Percentiles rank a stretch among this genome's conserved stretches.
Conservation (phyloP, 2,797 vertebrate genomes). For the Rhinella marina region DNA sequence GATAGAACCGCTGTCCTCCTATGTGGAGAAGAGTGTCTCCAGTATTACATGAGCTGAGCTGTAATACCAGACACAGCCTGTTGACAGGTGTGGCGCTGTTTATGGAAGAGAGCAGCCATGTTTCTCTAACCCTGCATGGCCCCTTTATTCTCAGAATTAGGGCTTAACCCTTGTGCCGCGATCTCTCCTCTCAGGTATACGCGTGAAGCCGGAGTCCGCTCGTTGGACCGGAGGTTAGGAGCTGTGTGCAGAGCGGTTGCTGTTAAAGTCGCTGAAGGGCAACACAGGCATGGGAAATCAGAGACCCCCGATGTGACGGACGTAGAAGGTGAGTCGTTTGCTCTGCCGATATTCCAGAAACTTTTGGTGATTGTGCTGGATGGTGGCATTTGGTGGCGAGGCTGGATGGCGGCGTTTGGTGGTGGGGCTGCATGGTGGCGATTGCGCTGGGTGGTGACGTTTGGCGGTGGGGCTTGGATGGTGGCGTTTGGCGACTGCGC, state of each 20-base stretch:
- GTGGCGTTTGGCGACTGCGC: no score
- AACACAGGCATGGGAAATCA: conserved; percentile 76
- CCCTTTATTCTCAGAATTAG: not conserved
- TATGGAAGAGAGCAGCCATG: no score
- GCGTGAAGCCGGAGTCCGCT: conserved; percentile 93
- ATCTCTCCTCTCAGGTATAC: conserved; percentile 81
- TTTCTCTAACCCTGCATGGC: not conserved
- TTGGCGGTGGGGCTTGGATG: no score
- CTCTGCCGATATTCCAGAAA: not conserved
- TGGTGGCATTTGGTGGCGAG: no score
- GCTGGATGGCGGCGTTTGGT: no score
- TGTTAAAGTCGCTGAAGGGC: conserved; percentile 92
- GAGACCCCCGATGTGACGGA: conserved; percentile 68
- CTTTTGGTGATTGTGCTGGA: not conserved
- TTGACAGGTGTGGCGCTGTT: not conserved
- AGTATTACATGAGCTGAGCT: not conserved
- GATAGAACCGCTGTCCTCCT: not conserved
- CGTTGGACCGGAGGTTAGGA: conserved; percentile 90
- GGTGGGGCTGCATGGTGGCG: no score
- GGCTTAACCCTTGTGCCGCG: not conserved
- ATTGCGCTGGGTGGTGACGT: no score
- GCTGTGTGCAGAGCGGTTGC: conserved; percentile 94
- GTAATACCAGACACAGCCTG: not conserved
- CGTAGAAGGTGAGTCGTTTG: conserved; percentile 72
- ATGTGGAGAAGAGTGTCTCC: no score